These are phyloP conservation scores for Eurystomus glaucurus DNA, from an alignment of 2,797 vertebrate genomes.

Conservation along the genomic window DNA sequence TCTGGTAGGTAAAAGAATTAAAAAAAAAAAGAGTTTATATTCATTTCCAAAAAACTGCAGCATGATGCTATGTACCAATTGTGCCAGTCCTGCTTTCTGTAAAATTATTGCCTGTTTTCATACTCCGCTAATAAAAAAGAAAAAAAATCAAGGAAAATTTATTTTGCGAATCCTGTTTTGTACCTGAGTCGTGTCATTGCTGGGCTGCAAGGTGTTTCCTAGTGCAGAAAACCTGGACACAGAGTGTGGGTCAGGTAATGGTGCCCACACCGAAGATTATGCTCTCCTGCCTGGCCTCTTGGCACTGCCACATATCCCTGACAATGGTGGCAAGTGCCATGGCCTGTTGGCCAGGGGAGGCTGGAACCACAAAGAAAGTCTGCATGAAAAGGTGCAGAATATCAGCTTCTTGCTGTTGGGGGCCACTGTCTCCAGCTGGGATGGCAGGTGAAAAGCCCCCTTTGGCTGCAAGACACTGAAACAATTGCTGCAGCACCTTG, in stretches of 20 bases:
- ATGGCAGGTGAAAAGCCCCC: not conserved
- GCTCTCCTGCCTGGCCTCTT: not conserved
- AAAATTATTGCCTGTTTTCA: conserved; percentile 84
- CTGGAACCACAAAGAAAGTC: not conserved
- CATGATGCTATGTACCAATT: conserved; percentile 81
- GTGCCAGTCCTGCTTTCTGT: conserved; percentile 82
- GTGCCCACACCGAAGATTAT: rapidly evolving
- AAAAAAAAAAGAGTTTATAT: conserved; percentile 69
- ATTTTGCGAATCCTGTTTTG: not conserved
- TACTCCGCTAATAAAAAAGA: conserved; percentile 80
- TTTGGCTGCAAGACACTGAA: not conserved
- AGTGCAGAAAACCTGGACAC: not conserved
- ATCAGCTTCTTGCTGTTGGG: not conserved
- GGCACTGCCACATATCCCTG: rapidly evolving
- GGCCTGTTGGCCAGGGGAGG: not conserved
- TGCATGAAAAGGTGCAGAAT: not conserved
- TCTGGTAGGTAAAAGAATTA: conserved; percentile 79
- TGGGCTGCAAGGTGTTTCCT: not conserved
- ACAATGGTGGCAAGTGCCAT: rapidly evolving
- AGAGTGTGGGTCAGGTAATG: rapidly evolving
- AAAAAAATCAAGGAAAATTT: conserved; percentile 19
- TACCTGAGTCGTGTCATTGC: rapidly evolving
- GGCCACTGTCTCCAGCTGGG: not conserved
- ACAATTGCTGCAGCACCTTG: not conserved
- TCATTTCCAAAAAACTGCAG: conserved; percentile 72